Evolutionary conservation across 53 echinoderm and acorn worm species (phyloP).

Genomic region (Echinarachnius parma): DNA sequence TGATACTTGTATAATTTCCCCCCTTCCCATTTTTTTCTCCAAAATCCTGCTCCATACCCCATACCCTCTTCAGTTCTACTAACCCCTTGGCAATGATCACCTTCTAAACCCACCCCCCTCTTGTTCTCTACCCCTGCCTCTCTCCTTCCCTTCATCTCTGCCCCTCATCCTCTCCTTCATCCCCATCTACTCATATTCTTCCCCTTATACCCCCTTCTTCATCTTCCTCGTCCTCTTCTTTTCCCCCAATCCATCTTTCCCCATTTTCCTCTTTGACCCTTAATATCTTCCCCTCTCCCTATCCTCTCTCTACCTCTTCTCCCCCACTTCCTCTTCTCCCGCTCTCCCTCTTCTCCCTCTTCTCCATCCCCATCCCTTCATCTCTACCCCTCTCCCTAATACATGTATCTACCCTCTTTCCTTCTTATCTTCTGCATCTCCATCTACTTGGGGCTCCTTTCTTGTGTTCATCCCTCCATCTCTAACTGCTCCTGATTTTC

Average conservation of each 20-base stretch:
- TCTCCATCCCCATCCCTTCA: background rate
- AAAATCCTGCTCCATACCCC: background rate
- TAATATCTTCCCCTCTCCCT: background rate
- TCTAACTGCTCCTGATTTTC: no score
- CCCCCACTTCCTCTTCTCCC: background rate
- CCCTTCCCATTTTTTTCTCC: conserved; percentile 9
- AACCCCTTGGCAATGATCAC: no score
- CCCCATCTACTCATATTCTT: background rate
- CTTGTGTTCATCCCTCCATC: background rate
- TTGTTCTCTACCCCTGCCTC: background rate
- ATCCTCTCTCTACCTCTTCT: background rate
- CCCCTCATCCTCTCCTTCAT: background rate
- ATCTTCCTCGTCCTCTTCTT: background rate
- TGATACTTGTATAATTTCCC: background rate
- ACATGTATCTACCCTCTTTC: background rate
- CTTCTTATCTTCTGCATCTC: background rate
- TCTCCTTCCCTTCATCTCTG: background rate
- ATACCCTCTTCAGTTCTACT: no score
- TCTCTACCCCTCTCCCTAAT: background rate
- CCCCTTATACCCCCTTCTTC: background rate
- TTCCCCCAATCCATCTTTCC: background rate
- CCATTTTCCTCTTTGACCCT: background rate
- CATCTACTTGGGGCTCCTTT: background rate
- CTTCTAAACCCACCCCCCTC: background rate
- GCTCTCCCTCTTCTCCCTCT: background rate